Percentiles rank a stretch among this genome's conserved stretches.
Evolutionary conservation across 2,113 vertebrate species (phyloP).

Genomic region (Phaetusa simplex): DNA sequence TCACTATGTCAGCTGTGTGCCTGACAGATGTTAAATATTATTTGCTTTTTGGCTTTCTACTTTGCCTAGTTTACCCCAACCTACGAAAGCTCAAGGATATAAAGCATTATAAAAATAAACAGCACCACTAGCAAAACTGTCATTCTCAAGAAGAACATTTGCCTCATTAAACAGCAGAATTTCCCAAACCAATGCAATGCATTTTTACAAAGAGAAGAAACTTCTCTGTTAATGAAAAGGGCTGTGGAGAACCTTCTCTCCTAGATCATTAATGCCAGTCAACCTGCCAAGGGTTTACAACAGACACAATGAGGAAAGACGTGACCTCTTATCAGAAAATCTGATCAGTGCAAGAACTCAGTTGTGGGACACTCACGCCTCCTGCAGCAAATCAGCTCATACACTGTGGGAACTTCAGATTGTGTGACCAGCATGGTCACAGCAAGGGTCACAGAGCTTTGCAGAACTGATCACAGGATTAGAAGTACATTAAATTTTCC

Average conservation of each 20-base stretch:
- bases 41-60: slow-evolving; percentile 23
- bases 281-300: background rate
- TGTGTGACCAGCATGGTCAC: background rate
- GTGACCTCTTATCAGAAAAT: background rate
- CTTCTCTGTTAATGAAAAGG: background rate
- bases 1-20: background rate
- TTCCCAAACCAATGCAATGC: background rate
- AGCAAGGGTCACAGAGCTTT: background rate
- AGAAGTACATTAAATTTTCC: background rate
- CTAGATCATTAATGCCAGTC: background rate
- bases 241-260: background rate
- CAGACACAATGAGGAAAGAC: background rate
- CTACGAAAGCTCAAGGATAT: background rate
- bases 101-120: slow-evolving; percentile 41
- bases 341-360: background rate
- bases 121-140: slow-evolving; percentile 9
- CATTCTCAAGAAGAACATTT: background rate
- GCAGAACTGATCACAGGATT: background rate
- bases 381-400: background rate
- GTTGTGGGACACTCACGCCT: background rate
- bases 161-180: slow-evolving; percentile 31
- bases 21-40: slow-evolving; percentile 4
- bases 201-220: background rate
- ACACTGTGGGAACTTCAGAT: background rate
- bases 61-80: background rate